A percentile compares a stretch with the other conserved stretches of the same genome.
phyloP scores from a whole-genome alignment of 2,113 vertebrate species.

The Scortum barcoo region DNA sequence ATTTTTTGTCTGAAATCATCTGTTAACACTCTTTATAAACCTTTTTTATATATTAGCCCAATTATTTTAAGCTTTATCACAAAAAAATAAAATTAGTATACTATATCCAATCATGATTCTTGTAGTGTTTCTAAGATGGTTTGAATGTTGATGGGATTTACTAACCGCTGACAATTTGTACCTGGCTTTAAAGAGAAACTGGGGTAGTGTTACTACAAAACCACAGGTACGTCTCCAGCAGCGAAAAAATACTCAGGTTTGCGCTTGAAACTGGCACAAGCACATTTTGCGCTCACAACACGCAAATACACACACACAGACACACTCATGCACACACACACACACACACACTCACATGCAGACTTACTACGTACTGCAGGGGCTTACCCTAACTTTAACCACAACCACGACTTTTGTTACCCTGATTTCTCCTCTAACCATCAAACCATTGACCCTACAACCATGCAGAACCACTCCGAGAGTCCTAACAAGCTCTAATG shows the following conservation, averaged over 20 bases:
- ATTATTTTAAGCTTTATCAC: neutral
- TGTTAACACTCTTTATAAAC: neutral
- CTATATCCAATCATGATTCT: neutral
- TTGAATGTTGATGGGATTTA: neutral
- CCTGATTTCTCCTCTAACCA: neutral
- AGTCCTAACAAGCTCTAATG: neutral
- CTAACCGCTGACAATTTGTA: neutral
- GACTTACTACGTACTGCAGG: neutral
- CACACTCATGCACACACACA: neutral
- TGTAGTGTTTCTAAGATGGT: neutral
- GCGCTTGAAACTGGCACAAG: conserved; percentile 3
- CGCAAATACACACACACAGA: neutral
- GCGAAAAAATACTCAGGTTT: neutral
- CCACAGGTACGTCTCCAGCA: conserved; percentile 2
- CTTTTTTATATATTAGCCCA: neutral
- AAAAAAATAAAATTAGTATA: no score
- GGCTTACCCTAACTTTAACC: conserved; percentile 19
- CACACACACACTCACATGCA: neutral
- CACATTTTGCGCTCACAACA: neutral
- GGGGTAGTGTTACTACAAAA: conserved; percentile 38
- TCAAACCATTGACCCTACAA: conserved; percentile 8
- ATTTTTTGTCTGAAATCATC: neutral
- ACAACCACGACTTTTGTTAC: conserved; percentile 24
- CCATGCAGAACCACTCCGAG: neutral
- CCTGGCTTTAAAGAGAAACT: neutral